These are phyloP conservation scores for Athripsodes cinereus DNA, from an alignment of 2,888 invertebrate species.

Conservation along the genomic window DNA sequence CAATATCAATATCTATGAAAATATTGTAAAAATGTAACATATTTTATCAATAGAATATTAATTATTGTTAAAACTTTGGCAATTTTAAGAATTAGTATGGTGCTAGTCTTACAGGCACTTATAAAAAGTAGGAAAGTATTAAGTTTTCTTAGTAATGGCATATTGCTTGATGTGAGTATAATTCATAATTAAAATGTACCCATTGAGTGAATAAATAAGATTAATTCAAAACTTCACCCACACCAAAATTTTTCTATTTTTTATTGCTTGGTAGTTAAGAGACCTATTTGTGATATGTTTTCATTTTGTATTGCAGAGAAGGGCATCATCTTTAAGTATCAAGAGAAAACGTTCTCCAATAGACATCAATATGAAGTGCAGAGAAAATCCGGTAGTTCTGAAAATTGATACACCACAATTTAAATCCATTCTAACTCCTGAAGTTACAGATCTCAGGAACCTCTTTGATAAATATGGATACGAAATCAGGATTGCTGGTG, in stretches of 20 bases:
- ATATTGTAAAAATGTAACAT: too few species aligned
- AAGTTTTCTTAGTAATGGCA: not conserved
- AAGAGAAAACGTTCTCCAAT: conserved; percentile 28
- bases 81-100: not conserved
- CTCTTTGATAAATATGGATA: conserved; percentile 75
- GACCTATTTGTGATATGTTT: not conserved
- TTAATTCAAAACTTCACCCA: too few species aligned
- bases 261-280: not conserved
- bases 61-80: too few species aligned
- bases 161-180: too few species aligned
- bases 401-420: conserved; percentile 71
- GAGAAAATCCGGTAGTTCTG: conserved; percentile 61
- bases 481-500: conserved; percentile 93
- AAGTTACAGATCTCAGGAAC: conserved; percentile 62
- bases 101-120: not conserved
- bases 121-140: not conserved
- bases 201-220: too few species aligned
- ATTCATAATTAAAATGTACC: not conserved
- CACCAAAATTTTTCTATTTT: too few species aligned
- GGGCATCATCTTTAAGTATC: conserved; percentile 4
- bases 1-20: too few species aligned
- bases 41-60: too few species aligned
- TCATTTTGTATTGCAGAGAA: conserved; percentile 1
- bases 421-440: conserved; percentile 73
- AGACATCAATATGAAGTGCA: conserved; percentile 38